phyloP scores from a whole-genome alignment of 2,113 vertebrate species.

The Chrysemys picta region DNA sequence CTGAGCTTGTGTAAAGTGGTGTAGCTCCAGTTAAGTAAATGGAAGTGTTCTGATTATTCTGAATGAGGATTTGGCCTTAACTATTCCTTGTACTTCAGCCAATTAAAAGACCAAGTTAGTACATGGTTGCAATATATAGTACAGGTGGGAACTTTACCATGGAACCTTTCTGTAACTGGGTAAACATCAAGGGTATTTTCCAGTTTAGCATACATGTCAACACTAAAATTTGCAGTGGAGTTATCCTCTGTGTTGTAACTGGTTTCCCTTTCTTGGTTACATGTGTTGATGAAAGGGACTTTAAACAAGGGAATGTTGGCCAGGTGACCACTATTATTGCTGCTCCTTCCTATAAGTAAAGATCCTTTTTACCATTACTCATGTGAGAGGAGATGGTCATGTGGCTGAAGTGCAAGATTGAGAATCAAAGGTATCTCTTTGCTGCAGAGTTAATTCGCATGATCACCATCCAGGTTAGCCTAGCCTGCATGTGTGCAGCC shows the following conservation, averaged over 20 bases:
- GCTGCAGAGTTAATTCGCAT: background rate
- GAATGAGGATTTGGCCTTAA: background rate
- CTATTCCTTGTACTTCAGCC: background rate
- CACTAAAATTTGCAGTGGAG: background rate
- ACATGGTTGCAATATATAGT: background rate
- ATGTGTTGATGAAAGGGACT: background rate
- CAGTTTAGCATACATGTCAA: background rate
- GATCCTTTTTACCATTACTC: too few relatives aligned
- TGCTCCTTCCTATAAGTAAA: background rate
- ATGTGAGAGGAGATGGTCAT: background rate
- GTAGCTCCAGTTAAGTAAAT: background rate
- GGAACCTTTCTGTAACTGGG: background rate
- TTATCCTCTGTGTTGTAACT: background rate
- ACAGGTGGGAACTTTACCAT: background rate
- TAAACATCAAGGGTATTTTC: accelerated
- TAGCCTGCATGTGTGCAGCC: background rate
- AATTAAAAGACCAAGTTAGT: background rate
- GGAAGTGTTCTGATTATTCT: background rate
- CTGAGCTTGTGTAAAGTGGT: background rate
- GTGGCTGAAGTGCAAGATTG: background rate
- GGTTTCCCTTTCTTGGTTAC: background rate
- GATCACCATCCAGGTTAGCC: background rate
- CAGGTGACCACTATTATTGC: background rate
- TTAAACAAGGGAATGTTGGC: background rate
- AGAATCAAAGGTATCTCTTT: background rate